phyloP scores from a whole-genome alignment of 2,888 invertebrate genomes.

The Parelbella ahira region DNA sequence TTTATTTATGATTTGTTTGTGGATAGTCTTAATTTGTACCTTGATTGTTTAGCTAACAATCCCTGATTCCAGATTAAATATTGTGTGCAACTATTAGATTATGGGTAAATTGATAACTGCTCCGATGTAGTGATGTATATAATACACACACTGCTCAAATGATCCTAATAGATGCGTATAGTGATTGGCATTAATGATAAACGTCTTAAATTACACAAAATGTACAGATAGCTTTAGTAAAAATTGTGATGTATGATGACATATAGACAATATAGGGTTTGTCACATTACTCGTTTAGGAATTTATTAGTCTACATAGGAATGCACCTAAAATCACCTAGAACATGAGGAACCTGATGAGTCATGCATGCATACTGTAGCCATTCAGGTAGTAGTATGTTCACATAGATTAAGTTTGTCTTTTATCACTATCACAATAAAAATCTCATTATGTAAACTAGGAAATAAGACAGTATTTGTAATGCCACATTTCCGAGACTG shows the following conservation, averaged over 20 bases:
- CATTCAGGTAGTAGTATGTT: slow-evolving; percentile 64
- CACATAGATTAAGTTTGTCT: slow-evolving; percentile 77
- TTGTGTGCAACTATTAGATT: slow-evolving; percentile 55
- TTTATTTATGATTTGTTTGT: no score
- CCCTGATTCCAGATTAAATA: slow-evolving; percentile 41
- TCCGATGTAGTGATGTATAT: slow-evolving; percentile 63
- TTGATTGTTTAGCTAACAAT: no score
- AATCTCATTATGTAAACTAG: slow-evolving; percentile 78
- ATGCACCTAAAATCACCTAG: slow-evolving; percentile 70
- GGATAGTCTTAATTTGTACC: no score
- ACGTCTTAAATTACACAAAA: slow-evolving; percentile 62
- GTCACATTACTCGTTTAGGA: slow-evolving; percentile 75
- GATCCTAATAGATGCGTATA: slow-evolving; percentile 44
- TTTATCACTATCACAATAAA: slow-evolving; percentile 76
- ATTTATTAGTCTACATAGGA: slow-evolving; percentile 70
- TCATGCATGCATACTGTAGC: slow-evolving; percentile 72
- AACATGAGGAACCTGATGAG: slow-evolving; percentile 61
- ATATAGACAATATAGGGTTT: slow-evolving; percentile 80
- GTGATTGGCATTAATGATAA: slow-evolving; percentile 58
- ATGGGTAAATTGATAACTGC: slow-evolving; percentile 39
- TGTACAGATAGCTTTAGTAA: slow-evolving; percentile 81
- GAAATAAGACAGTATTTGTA: slow-evolving; percentile 78
- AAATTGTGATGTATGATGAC: slow-evolving; percentile 82
- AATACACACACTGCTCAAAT: slow-evolving; percentile 61
- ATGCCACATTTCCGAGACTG: slow-evolving; percentile 79